Evolutionary conservation across 2,888 invertebrate species (phyloP).

Genomic region (Vannuccia rotundouncinata): DNA sequence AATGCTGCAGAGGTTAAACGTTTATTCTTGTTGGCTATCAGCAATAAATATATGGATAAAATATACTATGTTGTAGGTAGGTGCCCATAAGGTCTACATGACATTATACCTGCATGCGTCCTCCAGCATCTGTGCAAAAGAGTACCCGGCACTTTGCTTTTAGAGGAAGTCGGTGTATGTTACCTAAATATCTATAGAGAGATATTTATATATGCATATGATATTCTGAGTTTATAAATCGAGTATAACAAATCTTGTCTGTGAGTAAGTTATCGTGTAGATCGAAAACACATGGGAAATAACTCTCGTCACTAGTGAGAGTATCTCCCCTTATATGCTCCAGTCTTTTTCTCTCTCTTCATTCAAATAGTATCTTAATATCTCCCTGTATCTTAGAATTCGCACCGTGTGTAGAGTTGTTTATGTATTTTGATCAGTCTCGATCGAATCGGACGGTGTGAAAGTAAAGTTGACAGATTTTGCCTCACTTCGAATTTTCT

Average conservation of each 20-base stretch:
- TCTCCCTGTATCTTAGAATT: neutral
- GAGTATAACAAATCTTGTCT: neutral
- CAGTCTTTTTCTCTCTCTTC: neutral
- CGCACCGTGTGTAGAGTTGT: neutral
- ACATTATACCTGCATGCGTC: too few species aligned
- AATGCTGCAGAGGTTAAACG: neutral
- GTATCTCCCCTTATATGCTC: neutral
- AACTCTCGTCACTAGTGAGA: neutral
- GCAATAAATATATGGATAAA: neutral
- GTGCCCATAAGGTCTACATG: too few species aligned
- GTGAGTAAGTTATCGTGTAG: neutral
- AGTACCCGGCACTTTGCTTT: neutral
- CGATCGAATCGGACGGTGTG: conserved; percentile 7
- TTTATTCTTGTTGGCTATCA: neutral
- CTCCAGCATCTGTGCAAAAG: neutral
- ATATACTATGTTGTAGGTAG: neutral
- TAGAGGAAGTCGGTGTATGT: neutral
- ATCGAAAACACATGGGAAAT: neutral
- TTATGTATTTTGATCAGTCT: conserved; percentile 8
- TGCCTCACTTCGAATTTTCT: too few species aligned
- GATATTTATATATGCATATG: too few species aligned
- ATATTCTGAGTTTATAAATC: neutral
- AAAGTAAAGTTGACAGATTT: neutral
- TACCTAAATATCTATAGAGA: too few species aligned
- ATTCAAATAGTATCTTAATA: neutral